These are phyloP conservation scores for Willisornis vidua DNA, from an alignment of 2,113 vertebrate species.

Conservation along the genomic window DNA sequence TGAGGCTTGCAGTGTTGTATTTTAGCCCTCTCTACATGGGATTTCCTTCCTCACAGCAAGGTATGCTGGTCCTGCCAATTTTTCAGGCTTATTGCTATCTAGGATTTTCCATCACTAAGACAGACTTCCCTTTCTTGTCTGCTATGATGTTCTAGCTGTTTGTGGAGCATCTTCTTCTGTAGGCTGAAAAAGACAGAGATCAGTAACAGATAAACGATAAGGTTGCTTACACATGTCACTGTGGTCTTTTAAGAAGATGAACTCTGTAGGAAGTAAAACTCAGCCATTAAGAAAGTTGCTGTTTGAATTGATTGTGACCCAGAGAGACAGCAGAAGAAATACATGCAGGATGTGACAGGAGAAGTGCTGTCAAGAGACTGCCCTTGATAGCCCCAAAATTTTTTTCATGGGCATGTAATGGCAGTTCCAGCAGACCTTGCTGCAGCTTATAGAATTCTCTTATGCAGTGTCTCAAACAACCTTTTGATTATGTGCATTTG, in stretches of 20 bases:
- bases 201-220: neutral
- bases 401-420: neutral
- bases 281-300: neutral
- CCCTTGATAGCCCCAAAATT: neutral
- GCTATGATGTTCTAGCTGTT: neutral
- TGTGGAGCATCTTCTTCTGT: neutral
- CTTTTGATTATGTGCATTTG: neutral
- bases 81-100: neutral
- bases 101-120: neutral
- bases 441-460: neutral
- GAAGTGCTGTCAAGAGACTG: neutral
- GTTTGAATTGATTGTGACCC: neutral
- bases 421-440: neutral
- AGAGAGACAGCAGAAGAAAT: neutral
- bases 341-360: neutral
- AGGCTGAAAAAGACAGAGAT: neutral
- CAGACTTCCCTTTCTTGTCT: neutral
- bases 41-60: neutral
- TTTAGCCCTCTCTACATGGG: fast-evolving
- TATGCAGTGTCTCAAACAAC: neutral
- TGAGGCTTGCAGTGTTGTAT: neutral
- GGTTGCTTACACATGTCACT: neutral
- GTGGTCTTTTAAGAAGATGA: neutral
- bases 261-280: neutral
- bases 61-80: neutral